Base-by-base conservation (phyloP, 2,797 vertebrate genomes). In the Bufotes viridis region DNA sequence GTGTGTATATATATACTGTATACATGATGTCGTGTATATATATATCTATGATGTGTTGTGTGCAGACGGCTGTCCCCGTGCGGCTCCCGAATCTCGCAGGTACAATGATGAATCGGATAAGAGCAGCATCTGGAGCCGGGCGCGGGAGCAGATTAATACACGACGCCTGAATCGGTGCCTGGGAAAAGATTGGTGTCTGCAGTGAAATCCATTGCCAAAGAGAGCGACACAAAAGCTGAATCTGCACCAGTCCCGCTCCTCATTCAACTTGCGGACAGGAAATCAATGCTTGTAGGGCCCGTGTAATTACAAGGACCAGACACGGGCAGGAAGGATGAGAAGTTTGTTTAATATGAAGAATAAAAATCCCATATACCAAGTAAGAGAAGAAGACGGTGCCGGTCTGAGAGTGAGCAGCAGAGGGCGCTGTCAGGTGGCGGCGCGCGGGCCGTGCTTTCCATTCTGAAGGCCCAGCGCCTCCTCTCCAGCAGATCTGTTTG, bases 401-500 rank as follows among this genome's bases (percentile, higher is more conserved):
- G 57, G 49, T 15, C 49, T 12, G 10, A 0, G 8, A 7, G 18
- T 42, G 42, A 3, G 29, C 84, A 89, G 79, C 13, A 86, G 88
- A 86, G 88, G 88, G 72, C 79, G 20, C 78, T 22, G 78, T 53
- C 14, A 12, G 8, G 78, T 67, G 87, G 81, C 58, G 29, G 17
- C 11, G 81, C 67, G 60, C 1, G 18, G 15, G 81, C 2, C 65
- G 57, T 53, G 60, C 20, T 51, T 58, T 51, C 63, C 0, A 53
- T 14, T 51, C 3, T 26, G 13, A 57, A 24, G 24, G 4, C 18
- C 15, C 9, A 26, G 20, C 10, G 82, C 0, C 0, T 0, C 18
- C 79, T 5, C 5, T 0, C 0, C 14, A 5, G 34, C 0, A 0
- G 51, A 90, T 90, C 88, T 91, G 91, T 91, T 93, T 94, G 91